Evolutionary conservation across 2,113 vertebrate species (phyloP).

Genomic region (Neopipo cinnamomea): DNA sequence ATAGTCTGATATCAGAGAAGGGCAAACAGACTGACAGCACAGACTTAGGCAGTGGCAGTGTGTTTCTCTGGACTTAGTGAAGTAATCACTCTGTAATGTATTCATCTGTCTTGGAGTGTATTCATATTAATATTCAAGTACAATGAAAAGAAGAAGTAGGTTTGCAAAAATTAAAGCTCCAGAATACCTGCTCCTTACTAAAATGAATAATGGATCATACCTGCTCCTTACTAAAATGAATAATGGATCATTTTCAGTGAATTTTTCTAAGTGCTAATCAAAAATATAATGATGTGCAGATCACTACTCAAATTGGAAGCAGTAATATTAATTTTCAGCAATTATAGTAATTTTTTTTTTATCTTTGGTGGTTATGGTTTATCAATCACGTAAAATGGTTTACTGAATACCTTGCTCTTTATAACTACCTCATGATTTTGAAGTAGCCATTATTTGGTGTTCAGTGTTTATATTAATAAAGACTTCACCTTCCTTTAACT

Average conservation of each 20-base stretch:
- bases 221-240: neutral
- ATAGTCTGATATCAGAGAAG: neutral
- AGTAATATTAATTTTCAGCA: conserved; percentile 6
- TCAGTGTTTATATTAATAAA: neutral
- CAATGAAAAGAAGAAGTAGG: neutral
- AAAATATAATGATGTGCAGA: neutral
- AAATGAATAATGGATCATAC: neutral
- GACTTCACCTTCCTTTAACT: neutral
- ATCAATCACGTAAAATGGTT: neutral
- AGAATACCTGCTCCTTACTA: neutral
- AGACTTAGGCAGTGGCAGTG: neutral
- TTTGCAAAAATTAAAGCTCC: conserved; percentile 12
- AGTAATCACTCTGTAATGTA: neutral
- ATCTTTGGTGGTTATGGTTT: neutral
- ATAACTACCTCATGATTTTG: neutral
- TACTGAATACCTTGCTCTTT: neutral
- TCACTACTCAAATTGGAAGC: neutral
- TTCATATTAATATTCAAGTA: neutral
- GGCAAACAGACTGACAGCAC: neutral
- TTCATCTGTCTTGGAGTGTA: neutral
- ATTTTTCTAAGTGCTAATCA: conserved; percentile 3
- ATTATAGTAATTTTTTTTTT: neutral
- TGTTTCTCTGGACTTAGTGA: neutral
- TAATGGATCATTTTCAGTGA: neutral
- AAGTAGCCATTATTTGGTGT: neutral